Percentiles rank a stretch among this genome's conserved stretches.
phyloP scores from a whole-genome alignment of 2,113 vertebrate genomes.

The Xiphophorus maculatus region DNA sequence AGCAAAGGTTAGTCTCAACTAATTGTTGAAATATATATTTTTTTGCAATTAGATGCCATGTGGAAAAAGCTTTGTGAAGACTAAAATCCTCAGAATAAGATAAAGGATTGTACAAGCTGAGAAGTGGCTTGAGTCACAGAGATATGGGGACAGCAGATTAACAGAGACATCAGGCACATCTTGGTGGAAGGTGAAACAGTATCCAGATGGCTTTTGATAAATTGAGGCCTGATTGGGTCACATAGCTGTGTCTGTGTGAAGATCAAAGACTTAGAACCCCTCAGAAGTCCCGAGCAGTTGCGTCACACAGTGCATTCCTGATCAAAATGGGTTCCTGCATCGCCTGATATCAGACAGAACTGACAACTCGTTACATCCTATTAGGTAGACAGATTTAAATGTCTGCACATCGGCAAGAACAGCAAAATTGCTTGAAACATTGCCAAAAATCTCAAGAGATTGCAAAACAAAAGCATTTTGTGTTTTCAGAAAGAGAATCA shows the following conservation, averaged over 20 bases:
- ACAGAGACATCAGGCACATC: not conserved
- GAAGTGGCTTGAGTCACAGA: not conserved
- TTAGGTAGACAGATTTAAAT: not conserved
- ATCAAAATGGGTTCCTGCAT: not conserved
- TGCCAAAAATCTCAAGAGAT: not conserved
- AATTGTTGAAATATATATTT: too few species aligned
- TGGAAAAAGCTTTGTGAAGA: too few species aligned
- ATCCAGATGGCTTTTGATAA: slow-evolving; percentile 6
- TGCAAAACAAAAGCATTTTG: too few species aligned
- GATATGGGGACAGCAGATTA: not conserved
- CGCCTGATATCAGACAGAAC: not conserved
- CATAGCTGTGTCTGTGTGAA: slow-evolving; percentile 4
- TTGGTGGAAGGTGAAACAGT: not conserved
- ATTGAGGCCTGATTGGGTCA: not conserved
- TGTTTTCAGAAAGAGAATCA: not conserved
- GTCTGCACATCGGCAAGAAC: not conserved
- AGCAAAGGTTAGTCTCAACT: too few species aligned
- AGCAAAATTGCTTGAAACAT: not conserved
- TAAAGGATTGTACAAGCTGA: not conserved
- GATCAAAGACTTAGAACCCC: slow-evolving; percentile 3
- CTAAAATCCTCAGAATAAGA: too few species aligned
- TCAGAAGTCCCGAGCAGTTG: not conserved
- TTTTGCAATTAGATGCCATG: too few species aligned
- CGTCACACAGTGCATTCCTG: not conserved
- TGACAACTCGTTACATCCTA: slow-evolving; percentile 1